Evolutionary conservation across 35 echinoderm and acorn worm species (phyloP).

Genomic region (Amphiura filiformis): DNA sequence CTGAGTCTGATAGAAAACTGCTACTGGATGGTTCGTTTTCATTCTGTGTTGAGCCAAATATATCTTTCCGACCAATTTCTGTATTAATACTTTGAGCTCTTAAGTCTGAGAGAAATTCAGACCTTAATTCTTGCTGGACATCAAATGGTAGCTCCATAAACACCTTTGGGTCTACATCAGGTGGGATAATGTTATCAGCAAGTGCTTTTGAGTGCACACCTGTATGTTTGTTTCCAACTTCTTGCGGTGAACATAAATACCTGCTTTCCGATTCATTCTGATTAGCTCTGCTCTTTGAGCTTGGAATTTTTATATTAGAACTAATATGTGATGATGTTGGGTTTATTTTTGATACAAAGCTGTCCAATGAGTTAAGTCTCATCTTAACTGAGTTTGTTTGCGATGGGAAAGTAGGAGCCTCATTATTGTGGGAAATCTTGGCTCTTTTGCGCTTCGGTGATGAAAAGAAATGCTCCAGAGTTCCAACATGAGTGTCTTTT

Average conservation of each 20-base stretch:
- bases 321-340: no score
- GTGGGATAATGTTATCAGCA: neutral
- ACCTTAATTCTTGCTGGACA: constrained; percentile 56
- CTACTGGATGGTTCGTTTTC: no score
- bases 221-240: no score
- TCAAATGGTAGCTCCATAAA: constrained; percentile 54
- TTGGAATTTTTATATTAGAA: no score
- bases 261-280: no score
- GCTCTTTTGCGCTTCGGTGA: neutral
- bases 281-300: no score
- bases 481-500: neutral
- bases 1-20: no score
- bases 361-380: neutral
- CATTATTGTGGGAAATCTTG: neutral
- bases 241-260: no score
- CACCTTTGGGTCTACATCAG: constrained; percentile 19
- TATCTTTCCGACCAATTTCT: no score
- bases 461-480: neutral
- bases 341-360: neutral
- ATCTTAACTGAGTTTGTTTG: neutral
- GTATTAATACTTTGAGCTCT: no score
- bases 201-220: no score
- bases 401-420: neutral
- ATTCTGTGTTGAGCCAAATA: no score
- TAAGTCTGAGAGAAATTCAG: constrained; percentile 24